Conservation (phyloP, 2,888 invertebrate species). For the Phengaris alcon region DNA sequence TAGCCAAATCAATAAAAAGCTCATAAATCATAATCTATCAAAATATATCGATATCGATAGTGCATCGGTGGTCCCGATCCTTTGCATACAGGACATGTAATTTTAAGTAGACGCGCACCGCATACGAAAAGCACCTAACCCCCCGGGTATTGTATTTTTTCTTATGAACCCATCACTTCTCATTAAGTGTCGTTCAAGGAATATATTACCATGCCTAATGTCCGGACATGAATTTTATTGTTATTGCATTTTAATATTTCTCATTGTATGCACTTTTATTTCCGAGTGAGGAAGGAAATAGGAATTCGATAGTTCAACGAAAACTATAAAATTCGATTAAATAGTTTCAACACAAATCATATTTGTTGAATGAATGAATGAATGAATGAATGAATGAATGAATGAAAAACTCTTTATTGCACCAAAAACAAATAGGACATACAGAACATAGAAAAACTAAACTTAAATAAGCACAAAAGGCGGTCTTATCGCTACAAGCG, state of each 20-base stretch:
- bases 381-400: no score
- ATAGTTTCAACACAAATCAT: not conserved
- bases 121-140: conserved; percentile 66
- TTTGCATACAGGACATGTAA: conserved; percentile 73
- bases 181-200: conserved; percentile 78
- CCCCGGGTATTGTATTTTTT: conserved; percentile 68
- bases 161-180: conserved; percentile 79
- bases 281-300: conserved; percentile 73
- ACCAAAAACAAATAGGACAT: no score
- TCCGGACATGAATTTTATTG: conserved; percentile 79
- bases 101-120: conserved; percentile 64
- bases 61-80: conserved; percentile 33
- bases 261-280: conserved; percentile 65
- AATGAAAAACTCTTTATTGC: no score
- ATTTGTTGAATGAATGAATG: no score
- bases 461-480: no score
- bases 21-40: not conserved
- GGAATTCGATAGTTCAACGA: conserved; percentile 34
- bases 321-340: conserved; percentile 37
- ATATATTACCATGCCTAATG: conserved; percentile 77
- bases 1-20: not conserved
- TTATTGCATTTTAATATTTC: conserved; percentile 78
- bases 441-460: no score
- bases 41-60: conserved; percentile 8
- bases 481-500: no score